phyloP scores from a whole-genome alignment of 2,888 invertebrate species.

The Horisme vitalbata region DNA sequence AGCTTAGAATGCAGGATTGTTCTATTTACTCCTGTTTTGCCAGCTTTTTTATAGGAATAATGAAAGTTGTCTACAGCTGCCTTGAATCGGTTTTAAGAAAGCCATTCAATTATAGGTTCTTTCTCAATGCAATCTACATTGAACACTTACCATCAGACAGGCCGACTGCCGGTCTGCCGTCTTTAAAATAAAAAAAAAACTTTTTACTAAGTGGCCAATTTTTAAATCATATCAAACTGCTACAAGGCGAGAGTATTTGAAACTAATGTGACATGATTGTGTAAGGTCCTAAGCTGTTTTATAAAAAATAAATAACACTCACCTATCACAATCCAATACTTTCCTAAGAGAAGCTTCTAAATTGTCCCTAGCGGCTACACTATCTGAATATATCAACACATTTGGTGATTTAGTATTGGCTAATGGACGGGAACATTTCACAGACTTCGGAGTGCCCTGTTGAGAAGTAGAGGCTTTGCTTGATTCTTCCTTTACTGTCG shows the following conservation, averaged over 20 bases:
- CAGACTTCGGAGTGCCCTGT: slow-evolving; percentile 64
- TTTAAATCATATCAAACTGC: slow-evolving; percentile 22
- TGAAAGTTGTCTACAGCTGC: slow-evolving; percentile 4
- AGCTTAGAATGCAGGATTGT: not conserved
- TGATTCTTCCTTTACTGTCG: slow-evolving; percentile 58
- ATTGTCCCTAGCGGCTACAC: slow-evolving; percentile 87
- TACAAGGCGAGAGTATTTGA: slow-evolving; percentile 28
- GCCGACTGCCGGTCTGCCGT: slow-evolving; percentile 38
- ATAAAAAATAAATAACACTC: slow-evolving; percentile 41
- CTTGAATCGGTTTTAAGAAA: slow-evolving; percentile 17
- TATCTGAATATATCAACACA: slow-evolving; percentile 92
- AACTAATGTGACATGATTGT: slow-evolving; percentile 29
- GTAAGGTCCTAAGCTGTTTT: slow-evolving; percentile 30
- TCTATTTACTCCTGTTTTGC: not conserved
- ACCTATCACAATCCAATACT: slow-evolving; percentile 89
- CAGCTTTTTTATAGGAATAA: not conserved
- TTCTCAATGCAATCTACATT: slow-evolving; percentile 28
- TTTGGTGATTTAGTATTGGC: slow-evolving; percentile 88
- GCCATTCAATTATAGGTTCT: slow-evolving; percentile 18
- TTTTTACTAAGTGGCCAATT: slow-evolving; percentile 33
- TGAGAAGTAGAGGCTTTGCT: slow-evolving; percentile 51
- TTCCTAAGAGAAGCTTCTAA: slow-evolving; percentile 87
- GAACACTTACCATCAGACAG: slow-evolving; percentile 38
- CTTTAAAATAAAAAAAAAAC: slow-evolving; percentile 35
- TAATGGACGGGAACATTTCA: slow-evolving; percentile 78